Evolutionary conservation across 2,113 vertebrate species (phyloP).

Genomic region (Odontesthes bonariensis): DNA sequence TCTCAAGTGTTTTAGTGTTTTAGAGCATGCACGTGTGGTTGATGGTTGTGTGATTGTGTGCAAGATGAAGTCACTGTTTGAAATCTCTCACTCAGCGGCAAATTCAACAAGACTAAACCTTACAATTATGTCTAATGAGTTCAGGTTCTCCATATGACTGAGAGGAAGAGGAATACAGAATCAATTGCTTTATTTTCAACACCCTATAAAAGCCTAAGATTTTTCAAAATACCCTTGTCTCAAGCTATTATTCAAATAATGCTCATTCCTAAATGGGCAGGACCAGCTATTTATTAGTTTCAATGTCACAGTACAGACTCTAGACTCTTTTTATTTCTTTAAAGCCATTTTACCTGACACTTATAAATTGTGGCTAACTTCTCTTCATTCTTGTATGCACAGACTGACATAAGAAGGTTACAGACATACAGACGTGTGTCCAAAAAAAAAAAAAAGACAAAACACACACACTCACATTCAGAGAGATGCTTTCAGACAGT

Average conservation of each 20-base stretch:
- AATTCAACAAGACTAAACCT: slow-evolving; percentile 49
- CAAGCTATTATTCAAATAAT: neutral
- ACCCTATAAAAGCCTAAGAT: neutral
- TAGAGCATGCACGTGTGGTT: slow-evolving; percentile 2
- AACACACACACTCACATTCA: slow-evolving; percentile 4
- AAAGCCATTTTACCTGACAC: neutral
- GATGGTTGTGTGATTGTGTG: slow-evolving; percentile 1
- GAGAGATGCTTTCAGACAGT: neutral
- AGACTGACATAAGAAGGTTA: neutral
- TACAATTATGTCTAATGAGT: slow-evolving; percentile 8
- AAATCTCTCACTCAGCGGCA: slow-evolving; percentile 22
- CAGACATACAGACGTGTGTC: neutral
- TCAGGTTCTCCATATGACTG: slow-evolving; percentile 9
- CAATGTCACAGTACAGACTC: neutral
- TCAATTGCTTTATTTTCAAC: neutral
- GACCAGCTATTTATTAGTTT: neutral
- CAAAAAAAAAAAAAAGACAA: neutral
- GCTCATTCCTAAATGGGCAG: neutral
- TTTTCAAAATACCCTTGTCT: neutral
- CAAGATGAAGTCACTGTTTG: slow-evolving; percentile 13
- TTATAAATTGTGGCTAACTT: neutral
- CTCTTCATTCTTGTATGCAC: neutral
- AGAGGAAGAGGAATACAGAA: neutral
- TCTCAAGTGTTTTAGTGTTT: slow-evolving; percentile 50
- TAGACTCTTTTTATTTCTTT: neutral